phyloP scores from a whole-genome alignment of 2,888 invertebrate genomes.

The Drosophila bunnanda region DNA sequence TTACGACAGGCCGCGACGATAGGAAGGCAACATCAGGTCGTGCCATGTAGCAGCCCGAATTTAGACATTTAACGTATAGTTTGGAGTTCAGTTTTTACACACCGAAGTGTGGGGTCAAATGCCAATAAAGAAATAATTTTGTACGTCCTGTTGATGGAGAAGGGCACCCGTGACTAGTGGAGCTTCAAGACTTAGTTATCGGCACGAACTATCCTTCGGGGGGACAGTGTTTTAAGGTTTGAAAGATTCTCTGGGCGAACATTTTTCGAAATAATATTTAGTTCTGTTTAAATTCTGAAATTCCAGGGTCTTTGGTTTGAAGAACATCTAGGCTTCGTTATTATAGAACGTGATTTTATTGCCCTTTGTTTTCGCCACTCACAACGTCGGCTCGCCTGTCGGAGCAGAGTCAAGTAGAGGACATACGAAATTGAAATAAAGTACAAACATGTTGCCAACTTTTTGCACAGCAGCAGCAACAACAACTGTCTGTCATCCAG shows the following conservation, averaged over 20 bases:
- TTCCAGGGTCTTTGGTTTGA: neutral
- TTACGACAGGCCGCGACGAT: slow-evolving; percentile 23
- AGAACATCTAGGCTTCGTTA: slow-evolving; percentile 31
- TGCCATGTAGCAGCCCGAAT: slow-evolving; percentile 48
- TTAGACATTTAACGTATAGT: slow-evolving; percentile 57
- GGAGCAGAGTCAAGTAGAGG: slow-evolving; percentile 38
- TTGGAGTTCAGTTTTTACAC: slow-evolving; percentile 43
- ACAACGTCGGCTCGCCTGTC: slow-evolving; percentile 23
- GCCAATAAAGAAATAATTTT: slow-evolving; percentile 29
- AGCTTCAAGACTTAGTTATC: neutral
- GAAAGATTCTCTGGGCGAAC: neutral
- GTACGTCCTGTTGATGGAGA: neutral
- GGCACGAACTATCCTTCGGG: neutral
- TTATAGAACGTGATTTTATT: slow-evolving; percentile 8
- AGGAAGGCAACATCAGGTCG: slow-evolving; percentile 29
- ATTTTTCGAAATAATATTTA: neutral
- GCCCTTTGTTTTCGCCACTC: slow-evolving; percentile 30
- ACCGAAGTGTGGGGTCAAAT: slow-evolving; percentile 51
- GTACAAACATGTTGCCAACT: slow-evolving; percentile 74
- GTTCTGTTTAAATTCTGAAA: neutral
- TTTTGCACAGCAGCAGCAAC: slow-evolving; percentile 50
- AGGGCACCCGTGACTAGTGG: neutral
- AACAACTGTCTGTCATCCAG: slow-evolving; percentile 35
- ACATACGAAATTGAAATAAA: slow-evolving; percentile 70
- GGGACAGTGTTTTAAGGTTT: neutral